These are phyloP conservation scores for Strongylocentrotus purpuratus DNA, from an alignment of 35 echinoderm and acorn worm genomes.

Conservation along the genomic window DNA sequence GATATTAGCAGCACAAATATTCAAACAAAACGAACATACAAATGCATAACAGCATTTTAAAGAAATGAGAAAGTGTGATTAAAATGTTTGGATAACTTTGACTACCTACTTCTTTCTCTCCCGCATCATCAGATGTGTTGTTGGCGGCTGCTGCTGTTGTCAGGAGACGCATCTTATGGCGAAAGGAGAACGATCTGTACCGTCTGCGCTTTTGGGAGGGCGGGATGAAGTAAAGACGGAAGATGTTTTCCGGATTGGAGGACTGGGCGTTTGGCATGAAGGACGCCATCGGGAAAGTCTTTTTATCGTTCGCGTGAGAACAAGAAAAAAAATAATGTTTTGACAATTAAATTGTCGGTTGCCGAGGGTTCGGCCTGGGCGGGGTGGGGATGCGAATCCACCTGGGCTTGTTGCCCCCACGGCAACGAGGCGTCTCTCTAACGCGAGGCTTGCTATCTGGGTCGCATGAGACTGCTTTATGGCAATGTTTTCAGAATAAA, in stretches of 20 bases:
- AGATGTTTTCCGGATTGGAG: constrained; percentile 29
- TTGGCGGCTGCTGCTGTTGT: not conserved
- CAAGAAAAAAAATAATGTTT: not conserved
- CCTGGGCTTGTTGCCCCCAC: not conserved
- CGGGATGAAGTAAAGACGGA: constrained; percentile 40
- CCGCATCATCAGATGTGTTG: not conserved
- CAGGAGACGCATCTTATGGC: not conserved
- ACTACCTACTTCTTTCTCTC: constrained; percentile 30
- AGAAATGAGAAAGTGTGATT: not conserved
- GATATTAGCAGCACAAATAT: no score
- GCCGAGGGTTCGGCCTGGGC: not conserved
- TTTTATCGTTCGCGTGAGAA: not conserved
- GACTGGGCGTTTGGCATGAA: constrained; percentile 20
- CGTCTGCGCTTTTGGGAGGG: constrained; percentile 29
- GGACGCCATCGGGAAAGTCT: not conserved
- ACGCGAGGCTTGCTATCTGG: not conserved
- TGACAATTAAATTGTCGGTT: constrained; percentile 1
- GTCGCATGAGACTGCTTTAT: not conserved
- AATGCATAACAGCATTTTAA: not conserved
- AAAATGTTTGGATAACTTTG: not conserved
- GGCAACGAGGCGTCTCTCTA: not conserved
- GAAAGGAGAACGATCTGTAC: constrained; percentile 21
- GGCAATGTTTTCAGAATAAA: constrained; percentile 12
- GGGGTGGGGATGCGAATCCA: not conserved
- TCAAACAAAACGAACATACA: no score